Conservation (phyloP, 2,113 vertebrate genomes). For the Pachycephala philippinensis region DNA sequence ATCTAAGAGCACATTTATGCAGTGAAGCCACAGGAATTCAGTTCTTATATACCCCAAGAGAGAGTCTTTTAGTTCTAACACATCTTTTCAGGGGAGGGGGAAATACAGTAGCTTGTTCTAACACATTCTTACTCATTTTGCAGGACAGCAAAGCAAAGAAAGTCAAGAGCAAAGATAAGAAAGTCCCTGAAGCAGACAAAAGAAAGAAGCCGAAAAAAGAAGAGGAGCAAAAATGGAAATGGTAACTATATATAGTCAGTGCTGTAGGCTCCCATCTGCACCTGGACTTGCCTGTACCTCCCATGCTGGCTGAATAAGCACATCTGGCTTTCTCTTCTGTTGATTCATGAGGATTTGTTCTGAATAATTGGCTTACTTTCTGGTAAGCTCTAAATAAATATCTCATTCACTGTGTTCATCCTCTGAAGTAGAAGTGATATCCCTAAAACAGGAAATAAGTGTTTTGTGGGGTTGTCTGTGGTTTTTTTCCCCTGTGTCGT, state of each 20-base stretch:
- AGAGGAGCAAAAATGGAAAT: constrained; percentile 97
- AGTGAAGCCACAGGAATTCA: background rate
- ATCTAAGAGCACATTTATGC: background rate
- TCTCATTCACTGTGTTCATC: background rate
- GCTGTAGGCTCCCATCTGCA: background rate
- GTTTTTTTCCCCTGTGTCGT: background rate
- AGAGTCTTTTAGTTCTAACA: background rate
- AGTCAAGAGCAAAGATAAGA: constrained; percentile 86
- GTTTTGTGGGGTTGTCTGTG: background rate
- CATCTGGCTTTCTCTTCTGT: background rate
- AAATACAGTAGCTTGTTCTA: background rate
- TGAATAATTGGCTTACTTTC: constrained; percentile 24
- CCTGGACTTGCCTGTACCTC: background rate
- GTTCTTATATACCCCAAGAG: background rate
- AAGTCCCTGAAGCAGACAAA: constrained; percentile 78
- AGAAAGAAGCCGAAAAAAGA: constrained; percentile 91
- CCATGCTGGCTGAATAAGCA: background rate
- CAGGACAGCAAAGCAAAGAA: constrained; percentile 90
- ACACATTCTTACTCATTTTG: background rate
- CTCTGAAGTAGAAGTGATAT: background rate
- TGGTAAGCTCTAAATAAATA: constrained; percentile 21
- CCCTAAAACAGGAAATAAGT: background rate
- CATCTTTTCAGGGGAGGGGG: background rate
- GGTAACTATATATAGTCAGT: constrained; percentile 72
- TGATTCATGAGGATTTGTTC: constrained; percentile 29